These are phyloP conservation scores for Actinopyga echinites DNA, from an alignment of 53 echinoderm and acorn worm species.

Conservation along the genomic window DNA sequence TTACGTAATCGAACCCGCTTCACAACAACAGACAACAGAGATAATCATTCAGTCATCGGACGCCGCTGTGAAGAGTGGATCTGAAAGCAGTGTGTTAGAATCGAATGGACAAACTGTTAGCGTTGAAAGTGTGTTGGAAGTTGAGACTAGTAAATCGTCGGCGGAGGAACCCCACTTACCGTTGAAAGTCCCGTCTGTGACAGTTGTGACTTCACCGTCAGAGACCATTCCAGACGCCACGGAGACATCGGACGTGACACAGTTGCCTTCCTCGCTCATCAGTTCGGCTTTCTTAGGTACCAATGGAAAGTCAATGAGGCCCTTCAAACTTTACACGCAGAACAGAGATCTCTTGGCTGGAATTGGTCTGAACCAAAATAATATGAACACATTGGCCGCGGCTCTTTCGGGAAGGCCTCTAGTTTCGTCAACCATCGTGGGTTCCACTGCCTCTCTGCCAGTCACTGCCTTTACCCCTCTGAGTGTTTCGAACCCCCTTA, in stretches of 20 bases:
- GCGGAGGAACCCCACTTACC: neutral
- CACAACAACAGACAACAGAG: constrained; percentile 29
- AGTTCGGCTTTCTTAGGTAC: neutral
- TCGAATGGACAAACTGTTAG: neutral
- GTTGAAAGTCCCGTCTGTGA: constrained; percentile 30
- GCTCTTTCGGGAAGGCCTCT: constrained; percentile 4
- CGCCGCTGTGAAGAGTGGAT: neutral
- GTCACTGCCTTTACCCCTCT: constrained; percentile 35
- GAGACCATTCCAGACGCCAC: neutral
- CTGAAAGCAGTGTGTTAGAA: neutral
- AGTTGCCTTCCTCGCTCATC: constrained; percentile 15
- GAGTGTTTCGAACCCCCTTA: constrained; percentile 21
- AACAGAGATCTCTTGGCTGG: constrained; percentile 63
- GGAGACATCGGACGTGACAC: neutral
- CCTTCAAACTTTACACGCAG: constrained; percentile 68
- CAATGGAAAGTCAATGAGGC: constrained; percentile 60
- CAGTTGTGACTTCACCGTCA: neutral
- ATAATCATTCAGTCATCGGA: constrained; percentile 6
- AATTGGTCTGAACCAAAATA: constrained; percentile 15
- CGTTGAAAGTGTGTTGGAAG: constrained; percentile 13
- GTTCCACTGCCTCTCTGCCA: constrained; percentile 35
- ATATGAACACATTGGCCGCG: constrained; percentile 39
- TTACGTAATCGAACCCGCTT: constrained; percentile 36
- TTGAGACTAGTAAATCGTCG: constrained; percentile 16
- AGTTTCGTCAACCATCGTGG: neutral